phyloP scores from a whole-genome alignment of 2,797 vertebrate genomes.

The Peromyscus nudipes region DNA sequence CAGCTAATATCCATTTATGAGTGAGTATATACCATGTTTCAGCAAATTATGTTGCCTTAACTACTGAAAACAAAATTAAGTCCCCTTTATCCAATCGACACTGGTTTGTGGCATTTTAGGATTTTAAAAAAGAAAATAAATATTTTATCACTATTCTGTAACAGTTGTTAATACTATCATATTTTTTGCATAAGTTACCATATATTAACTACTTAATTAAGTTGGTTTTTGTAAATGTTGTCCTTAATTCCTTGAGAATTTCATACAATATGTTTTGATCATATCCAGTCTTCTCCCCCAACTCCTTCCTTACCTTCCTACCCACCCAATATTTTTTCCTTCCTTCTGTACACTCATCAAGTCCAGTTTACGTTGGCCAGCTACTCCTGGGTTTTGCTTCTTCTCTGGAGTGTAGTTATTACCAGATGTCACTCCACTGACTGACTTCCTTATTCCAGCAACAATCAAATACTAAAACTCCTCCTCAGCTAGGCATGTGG shows the following conservation, averaged over 20 bases:
- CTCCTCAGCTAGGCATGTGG: neutral
- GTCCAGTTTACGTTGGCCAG: neutral
- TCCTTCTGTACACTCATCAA: neutral
- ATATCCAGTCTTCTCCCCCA: neutral
- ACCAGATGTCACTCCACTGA: neutral
- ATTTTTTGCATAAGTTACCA: neutral
- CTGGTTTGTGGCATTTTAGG: neutral
- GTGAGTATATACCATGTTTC: no score
- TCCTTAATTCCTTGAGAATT: neutral
- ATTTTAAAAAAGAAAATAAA: slow-evolving; percentile 18
- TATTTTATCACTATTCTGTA: neutral
- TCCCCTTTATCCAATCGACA: slow-evolving; percentile 50
- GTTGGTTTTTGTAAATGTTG: neutral
- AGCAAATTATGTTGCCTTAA: slow-evolving; percentile 63
- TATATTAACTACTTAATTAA: neutral
- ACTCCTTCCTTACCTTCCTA: neutral
- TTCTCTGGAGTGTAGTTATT: neutral
- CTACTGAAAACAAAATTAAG: slow-evolving; percentile 69
- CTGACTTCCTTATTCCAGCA: neutral
- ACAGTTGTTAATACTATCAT: neutral
- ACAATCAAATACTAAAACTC: neutral
- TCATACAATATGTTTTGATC: neutral
- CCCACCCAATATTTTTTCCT: neutral
- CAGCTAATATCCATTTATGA: no score
- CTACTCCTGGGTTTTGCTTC: neutral